Evolutionary conservation across 2,113 vertebrate species (phyloP).

Genomic region (Pithys albifrons): DNA sequence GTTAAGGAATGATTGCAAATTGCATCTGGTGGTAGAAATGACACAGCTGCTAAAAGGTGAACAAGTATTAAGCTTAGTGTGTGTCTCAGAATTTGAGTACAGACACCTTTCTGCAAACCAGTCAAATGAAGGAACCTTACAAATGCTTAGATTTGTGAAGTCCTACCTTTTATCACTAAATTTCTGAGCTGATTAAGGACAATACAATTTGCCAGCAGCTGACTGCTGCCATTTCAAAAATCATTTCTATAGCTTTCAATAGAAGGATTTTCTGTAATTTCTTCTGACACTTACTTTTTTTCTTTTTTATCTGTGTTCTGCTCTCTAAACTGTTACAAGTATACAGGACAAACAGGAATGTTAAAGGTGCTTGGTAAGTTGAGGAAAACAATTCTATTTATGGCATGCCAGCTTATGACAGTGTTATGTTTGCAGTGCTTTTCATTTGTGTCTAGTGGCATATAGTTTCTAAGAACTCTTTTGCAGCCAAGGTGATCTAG

Average conservation of each 20-base stretch:
- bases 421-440: slow-evolving; percentile 46
- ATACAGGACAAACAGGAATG: slow-evolving; percentile 72
- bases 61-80: neutral
- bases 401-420: slow-evolving; percentile 46
- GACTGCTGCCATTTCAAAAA: neutral
- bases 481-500: neutral
- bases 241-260: neutral
- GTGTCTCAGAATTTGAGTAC: neutral
- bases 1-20: neutral
- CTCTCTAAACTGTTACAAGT: slow-evolving; percentile 74
- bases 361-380: slow-evolving; percentile 74
- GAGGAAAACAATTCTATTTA: slow-evolving; percentile 38
- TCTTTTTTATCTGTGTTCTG: slow-evolving; percentile 54
- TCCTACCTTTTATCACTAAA: neutral
- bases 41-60: neutral
- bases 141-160: neutral
- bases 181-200: neutral
- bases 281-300: slow-evolving; percentile 63
- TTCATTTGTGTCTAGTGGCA: neutral
- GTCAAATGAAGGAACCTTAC: neutral
- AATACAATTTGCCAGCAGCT: neutral
- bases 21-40: neutral
- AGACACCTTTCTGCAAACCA: neutral
- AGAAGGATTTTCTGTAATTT: slow-evolving; percentile 22
- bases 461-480: neutral